phyloP scores from a whole-genome alignment of 2,113 vertebrate genomes.

The Cariama cristata region DNA sequence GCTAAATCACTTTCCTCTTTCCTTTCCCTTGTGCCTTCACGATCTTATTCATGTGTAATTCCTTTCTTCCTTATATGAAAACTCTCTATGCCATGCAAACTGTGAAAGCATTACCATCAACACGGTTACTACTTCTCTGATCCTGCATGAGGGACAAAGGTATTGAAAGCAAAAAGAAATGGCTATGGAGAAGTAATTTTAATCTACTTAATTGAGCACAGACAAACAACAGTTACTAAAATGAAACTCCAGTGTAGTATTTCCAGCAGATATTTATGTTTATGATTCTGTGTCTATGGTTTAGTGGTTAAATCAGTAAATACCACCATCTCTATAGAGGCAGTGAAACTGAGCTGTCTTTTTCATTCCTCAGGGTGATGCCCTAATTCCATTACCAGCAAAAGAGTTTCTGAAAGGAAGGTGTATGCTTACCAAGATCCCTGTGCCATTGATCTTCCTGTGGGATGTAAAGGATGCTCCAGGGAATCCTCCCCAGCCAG shows the following conservation, averaged over 20 bases:
- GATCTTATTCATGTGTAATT: neutral
- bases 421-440: neutral
- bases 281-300: neutral
- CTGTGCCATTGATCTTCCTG: neutral
- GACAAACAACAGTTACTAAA: neutral
- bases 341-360: neutral
- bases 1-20: neutral
- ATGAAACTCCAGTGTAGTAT: neutral
- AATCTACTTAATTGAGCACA: neutral
- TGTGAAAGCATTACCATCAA: neutral
- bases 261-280: neutral
- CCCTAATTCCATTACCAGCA: neutral
- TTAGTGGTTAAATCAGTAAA: neutral
- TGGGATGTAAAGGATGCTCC: neutral
- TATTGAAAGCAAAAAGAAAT: neutral
- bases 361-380: neutral
- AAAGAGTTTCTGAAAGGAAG: neutral
- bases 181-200: neutral
- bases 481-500: neutral
- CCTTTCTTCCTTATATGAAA: neutral
- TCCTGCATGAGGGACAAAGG: neutral
- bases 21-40: conserved; percentile 18
- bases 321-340: neutral
- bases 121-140: neutral
- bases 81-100: neutral